phyloP scores from a whole-genome alignment of 2,113 vertebrate genomes.

The Amblyopsis rosae region DNA sequence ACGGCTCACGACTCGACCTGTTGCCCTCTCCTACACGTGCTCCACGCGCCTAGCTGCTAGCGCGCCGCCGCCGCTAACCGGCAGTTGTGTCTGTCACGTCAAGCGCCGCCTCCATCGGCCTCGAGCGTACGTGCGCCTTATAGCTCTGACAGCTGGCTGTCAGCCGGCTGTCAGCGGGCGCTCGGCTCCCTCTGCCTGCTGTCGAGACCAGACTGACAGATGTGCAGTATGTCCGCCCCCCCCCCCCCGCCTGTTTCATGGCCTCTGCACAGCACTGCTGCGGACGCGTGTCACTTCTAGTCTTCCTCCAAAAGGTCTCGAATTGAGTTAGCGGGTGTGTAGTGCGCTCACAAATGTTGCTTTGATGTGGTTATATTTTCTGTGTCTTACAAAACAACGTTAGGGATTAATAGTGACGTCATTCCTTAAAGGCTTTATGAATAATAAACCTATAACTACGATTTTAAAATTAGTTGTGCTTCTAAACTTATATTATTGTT shows the following conservation, averaged over 20 bases:
- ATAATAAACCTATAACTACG: no score
- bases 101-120: slow-evolving; percentile 39
- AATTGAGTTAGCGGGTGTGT: no score
- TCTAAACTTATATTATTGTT: no score
- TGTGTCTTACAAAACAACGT: neutral
- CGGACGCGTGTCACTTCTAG: slow-evolving; percentile 12
- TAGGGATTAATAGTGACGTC: no score
- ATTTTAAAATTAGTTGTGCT: no score
- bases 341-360: no score
- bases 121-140: slow-evolving; percentile 14
- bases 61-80: no score
- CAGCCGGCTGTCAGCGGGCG: neutral
- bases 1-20: neutral
- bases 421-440: no score
- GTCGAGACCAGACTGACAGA: slow-evolving; percentile 47
- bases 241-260: slow-evolving; percentile 2
- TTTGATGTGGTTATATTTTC: neutral
- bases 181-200: neutral
- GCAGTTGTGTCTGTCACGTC: slow-evolving; percentile 31
- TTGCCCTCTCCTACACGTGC: slow-evolving; percentile 3
- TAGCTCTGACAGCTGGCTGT: slow-evolving; percentile 48
- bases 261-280: slow-evolving; percentile 7
- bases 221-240: slow-evolving; percentile 23
- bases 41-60: neutral
- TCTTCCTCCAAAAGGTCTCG: neutral